Conservation (phyloP, 2,888 invertebrate species). For the Metalampra italica region DNA sequence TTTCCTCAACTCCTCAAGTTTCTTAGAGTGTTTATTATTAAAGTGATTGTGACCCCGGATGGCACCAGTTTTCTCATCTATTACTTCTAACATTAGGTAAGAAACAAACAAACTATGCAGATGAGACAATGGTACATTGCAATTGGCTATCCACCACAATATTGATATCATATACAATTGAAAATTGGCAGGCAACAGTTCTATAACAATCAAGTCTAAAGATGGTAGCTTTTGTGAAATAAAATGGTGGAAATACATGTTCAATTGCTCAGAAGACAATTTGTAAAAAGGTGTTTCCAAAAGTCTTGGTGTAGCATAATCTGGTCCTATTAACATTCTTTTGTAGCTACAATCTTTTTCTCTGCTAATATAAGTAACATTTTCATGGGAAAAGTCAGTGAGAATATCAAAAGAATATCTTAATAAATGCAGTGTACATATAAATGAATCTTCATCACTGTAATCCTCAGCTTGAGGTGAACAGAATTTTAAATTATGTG, state of each 20-base stretch:
- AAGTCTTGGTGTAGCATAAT: slow-evolving; percentile 36
- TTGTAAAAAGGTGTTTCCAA: slow-evolving; percentile 38
- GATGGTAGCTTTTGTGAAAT: slow-evolving; percentile 58
- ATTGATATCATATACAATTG: slow-evolving; percentile 77
- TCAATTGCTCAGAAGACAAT: slow-evolving; percentile 40
- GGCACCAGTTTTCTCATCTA: slow-evolving; percentile 78
- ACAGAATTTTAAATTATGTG: slow-evolving; percentile 81
- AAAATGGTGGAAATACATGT: slow-evolving; percentile 65
- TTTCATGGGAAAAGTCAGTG: slow-evolving; percentile 54
- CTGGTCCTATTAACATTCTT: slow-evolving; percentile 39
- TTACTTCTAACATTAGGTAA: slow-evolving; percentile 75
- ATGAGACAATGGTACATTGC: slow-evolving; percentile 60
- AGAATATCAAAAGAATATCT: slow-evolving; percentile 76
- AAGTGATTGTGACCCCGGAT: slow-evolving; percentile 69
- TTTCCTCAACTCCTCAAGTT: slow-evolving; percentile 48
- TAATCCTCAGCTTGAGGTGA: slow-evolving; percentile 86
- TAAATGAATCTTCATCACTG: slow-evolving; percentile 76
- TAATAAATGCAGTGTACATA: slow-evolving; percentile 80
- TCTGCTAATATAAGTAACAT: slow-evolving; percentile 54
- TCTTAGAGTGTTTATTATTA: slow-evolving; percentile 58
- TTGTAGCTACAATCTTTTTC: slow-evolving; percentile 48
- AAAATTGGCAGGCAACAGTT: slow-evolving; percentile 76
- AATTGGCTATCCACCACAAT: slow-evolving; percentile 78
- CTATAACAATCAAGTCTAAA: slow-evolving; percentile 48
- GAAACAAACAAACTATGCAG: slow-evolving; percentile 79